Base-by-base conservation (phyloP, 2,888 invertebrate genomes). In the Drosophila setosimentum region DNA sequence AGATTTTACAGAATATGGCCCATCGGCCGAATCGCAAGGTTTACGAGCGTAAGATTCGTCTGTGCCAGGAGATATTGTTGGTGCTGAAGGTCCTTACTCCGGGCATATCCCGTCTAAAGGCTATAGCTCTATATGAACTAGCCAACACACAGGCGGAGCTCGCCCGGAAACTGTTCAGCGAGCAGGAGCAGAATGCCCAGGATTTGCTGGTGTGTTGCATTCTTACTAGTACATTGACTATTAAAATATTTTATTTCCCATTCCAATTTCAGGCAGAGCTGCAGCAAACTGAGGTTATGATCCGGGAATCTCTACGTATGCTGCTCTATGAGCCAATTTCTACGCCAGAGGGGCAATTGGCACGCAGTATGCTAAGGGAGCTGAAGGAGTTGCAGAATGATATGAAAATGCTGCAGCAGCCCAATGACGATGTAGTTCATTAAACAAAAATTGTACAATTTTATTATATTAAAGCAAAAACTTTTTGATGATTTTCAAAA, bases 101-200 rank as follows among this genome's bases (percentile, higher is more conserved):
- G 2, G 92, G 92, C 1, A 89, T 93, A 45, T 92, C 92, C 0
- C 78, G 93, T 13, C 61, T 92, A 7, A 92, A 91, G 95, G 97
- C 96, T 0, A 95, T 97, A 60, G 95, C 96, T 13, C 87, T 97
- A 45, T 97, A 97, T 84, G 97, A 97, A 91, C 93, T 97, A 79
- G 96, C 96, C 87, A 94, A 94, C 21, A 95, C 96, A 0, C 93
- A 94, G 76, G 94, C 95, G 4, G 94, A 95, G 80, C 90, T 97
- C 30, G 86, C 82, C 30, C 80, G 92, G 3, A 83, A 92, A 42
- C 72, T 85, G 29, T 92, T 83, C 59, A 89, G 80, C 27, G 91
- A 92, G 58, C 88, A 91, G 48, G 92, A 91, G 29, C 55, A 87
- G 1, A 78, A 42, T 11, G 67, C 84, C n/a, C 48, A 68, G 3